Evolutionary conservation across 2,888 invertebrate species (phyloP).

Genomic region (Drosophila nigricruria): DNA sequence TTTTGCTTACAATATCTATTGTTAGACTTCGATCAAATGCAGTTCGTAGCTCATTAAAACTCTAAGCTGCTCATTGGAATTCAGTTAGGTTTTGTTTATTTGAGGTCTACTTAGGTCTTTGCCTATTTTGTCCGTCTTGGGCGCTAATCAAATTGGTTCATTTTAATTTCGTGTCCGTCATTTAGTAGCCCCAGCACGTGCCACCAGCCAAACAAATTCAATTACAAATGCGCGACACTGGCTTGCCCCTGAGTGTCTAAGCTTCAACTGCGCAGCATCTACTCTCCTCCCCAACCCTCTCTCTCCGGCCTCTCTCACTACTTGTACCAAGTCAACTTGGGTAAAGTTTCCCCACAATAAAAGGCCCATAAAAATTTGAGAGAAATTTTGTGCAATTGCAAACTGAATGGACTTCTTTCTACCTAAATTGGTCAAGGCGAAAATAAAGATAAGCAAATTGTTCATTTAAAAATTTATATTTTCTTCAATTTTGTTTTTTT

Average conservation of each 20-base stretch:
- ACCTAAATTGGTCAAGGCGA: constrained; percentile 19
- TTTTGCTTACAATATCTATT: background rate
- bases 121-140: constrained; percentile 13
- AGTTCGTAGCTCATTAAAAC: background rate
- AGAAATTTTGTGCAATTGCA: background rate
- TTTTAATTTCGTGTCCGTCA: constrained; percentile 60
- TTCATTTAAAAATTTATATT: background rate
- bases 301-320: background rate
- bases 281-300: background rate
- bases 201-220: constrained; percentile 38
- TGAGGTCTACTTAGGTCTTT: background rate
- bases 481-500: background rate
- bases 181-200: constrained; percentile 46
- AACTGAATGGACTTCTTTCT: constrained; percentile 19
- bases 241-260: background rate
- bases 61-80: background rate
- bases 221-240: constrained; percentile 50
- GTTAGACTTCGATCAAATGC: background rate
- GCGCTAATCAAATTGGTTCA: constrained; percentile 57
- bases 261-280: background rate
- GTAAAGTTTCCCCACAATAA: constrained; percentile 1
- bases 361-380: constrained; percentile 1
- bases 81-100: background rate
- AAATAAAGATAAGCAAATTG: constrained; percentile 4
- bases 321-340: background rate